phyloP scores from a whole-genome alignment of 2,797 vertebrate species.

The Prionace glauca region DNA sequence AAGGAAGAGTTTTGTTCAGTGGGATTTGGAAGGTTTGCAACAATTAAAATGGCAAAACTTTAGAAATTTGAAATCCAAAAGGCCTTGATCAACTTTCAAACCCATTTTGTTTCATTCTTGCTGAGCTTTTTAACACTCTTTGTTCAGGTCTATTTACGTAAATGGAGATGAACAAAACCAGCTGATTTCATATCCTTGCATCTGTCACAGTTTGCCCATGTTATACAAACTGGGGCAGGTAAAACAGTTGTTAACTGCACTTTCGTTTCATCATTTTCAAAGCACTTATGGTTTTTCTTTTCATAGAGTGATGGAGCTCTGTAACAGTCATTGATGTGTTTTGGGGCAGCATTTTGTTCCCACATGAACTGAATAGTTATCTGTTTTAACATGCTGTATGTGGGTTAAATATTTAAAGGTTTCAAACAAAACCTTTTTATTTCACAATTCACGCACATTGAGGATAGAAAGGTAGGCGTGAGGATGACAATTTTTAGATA shows the following conservation, averaged over 20 bases:
- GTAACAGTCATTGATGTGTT: background rate
- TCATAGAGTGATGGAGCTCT: background rate
- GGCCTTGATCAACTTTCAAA: background rate
- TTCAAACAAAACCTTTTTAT: background rate
- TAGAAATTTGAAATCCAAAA: background rate
- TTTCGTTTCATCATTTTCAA: background rate
- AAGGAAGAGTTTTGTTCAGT: background rate
- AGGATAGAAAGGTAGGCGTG: background rate
- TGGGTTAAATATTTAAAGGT: background rate
- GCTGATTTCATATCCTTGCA: background rate
- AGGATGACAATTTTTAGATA: background rate
- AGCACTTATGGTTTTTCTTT: background rate
- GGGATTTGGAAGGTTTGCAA: background rate
- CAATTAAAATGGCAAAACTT: background rate
- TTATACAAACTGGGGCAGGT: background rate
- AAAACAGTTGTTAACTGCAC: background rate
- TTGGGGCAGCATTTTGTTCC: background rate
- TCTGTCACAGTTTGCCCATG: background rate
- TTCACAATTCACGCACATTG: background rate
- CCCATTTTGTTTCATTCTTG: background rate
- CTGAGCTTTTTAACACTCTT: background rate
- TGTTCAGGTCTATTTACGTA: slow-evolving; percentile 10
- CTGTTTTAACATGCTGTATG: background rate
- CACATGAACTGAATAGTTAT: background rate
- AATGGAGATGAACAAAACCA: background rate